Percentiles rank a stretch among this genome's conserved stretches.
These are phyloP conservation scores for Sialis fuliginosa DNA, from an alignment of 2,888 invertebrate species.

Conservation along the genomic window DNA sequence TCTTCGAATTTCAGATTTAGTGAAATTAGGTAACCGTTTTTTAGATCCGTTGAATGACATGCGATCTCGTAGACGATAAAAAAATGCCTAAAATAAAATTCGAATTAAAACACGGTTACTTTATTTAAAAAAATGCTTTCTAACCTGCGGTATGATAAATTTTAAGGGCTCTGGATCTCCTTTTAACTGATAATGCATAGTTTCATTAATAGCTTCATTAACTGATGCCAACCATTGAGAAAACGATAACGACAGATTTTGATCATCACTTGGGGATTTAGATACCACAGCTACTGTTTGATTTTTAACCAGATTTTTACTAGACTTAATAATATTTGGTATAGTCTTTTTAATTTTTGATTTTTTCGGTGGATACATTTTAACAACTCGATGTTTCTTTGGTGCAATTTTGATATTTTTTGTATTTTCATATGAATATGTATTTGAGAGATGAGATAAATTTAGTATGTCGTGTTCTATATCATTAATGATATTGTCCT, in stretches of 20 bases:
- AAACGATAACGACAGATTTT: slow-evolving; percentile 30
- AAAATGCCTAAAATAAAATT: slow-evolving; percentile 34
- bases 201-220: slow-evolving; percentile 58
- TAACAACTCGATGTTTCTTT: background rate
- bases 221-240: slow-evolving; percentile 56
- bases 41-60: slow-evolving; percentile 44
- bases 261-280: slow-evolving; percentile 17
- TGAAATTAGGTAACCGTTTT: slow-evolving; percentile 44
- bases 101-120: background rate
- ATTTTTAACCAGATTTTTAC: background rate
- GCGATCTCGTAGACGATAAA: slow-evolving; percentile 50
- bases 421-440: background rate
- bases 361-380: background rate
- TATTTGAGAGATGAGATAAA: background rate
- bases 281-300: background rate
- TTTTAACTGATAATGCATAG: slow-evolving; percentile 50
- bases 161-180: slow-evolving; percentile 46
- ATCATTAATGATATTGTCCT: background rate
- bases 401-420: slow-evolving; percentile 4
- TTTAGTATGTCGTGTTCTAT: background rate
- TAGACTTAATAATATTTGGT: background rate
- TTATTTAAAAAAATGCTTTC: slow-evolving; percentile 5
- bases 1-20: slow-evolving; percentile 35
- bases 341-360: background rate
- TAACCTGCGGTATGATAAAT: slow-evolving; percentile 49